phyloP scores from a whole-genome alignment of 2,888 invertebrate genomes.

The Ischnura elegans region DNA sequence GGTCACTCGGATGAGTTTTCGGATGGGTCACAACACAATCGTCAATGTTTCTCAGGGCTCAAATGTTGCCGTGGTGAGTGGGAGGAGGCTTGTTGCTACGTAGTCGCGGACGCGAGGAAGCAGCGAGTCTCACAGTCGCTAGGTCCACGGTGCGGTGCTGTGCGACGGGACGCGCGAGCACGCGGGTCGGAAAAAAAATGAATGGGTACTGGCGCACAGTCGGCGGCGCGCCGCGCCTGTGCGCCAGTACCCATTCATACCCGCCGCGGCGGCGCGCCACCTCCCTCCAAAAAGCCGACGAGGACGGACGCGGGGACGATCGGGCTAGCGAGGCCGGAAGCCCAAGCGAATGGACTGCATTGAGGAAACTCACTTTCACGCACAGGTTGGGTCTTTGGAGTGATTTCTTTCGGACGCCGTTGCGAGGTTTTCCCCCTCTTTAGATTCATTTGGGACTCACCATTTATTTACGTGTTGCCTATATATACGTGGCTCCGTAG shows the following conservation, averaged over 20 bases:
- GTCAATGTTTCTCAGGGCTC: neutral
- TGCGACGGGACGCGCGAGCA: neutral
- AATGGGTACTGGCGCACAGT: slow-evolving; percentile 40
- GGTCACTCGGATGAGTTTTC: slow-evolving; percentile 14
- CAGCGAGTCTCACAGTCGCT: slow-evolving; percentile 20
- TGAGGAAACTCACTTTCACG: no score
- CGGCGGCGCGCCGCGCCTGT: no score
- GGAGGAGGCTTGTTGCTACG: neutral
- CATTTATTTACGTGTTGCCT: no score
- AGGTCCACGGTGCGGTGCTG: slow-evolving; percentile 55
- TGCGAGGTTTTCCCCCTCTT: no score
- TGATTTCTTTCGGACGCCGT: no score
- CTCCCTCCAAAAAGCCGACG: neutral
- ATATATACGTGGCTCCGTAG: no score
- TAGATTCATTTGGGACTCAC: no score
- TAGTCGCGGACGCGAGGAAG: slow-evolving; percentile 3
- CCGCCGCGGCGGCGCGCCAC: slow-evolving; percentile 34
- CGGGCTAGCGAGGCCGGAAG: neutral
- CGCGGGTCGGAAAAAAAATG: slow-evolving; percentile 42
- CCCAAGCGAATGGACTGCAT: no score
- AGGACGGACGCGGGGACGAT: neutral
- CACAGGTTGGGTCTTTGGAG: no score
- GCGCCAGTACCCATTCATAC: no score
- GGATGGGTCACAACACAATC: neutral
- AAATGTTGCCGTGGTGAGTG: neutral